These are phyloP conservation scores for Misgurnus mizolepis DNA, from an alignment of 2,113 vertebrate species.

Conservation along the genomic window DNA sequence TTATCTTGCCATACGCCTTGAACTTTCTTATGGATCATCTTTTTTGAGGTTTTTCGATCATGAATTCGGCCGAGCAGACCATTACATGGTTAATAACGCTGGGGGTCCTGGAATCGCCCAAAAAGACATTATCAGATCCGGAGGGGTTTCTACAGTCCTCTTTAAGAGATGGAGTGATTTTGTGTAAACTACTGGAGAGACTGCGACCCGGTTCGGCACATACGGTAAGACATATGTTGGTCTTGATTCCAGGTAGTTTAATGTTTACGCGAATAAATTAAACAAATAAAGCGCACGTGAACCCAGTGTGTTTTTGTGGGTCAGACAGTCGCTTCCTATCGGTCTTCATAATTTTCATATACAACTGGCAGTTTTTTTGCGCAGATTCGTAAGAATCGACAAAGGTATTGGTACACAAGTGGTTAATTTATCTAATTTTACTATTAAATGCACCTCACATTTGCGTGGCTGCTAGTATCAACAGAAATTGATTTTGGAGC, in stretches of 20 bases:
- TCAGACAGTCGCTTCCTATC: background rate
- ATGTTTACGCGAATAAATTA: background rate
- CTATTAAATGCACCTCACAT: too few species aligned
- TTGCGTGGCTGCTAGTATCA: background rate
- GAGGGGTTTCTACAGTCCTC: conserved; percentile 87
- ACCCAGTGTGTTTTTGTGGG: conserved; percentile 1
- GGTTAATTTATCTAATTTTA: too few species aligned
- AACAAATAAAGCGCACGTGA: background rate
- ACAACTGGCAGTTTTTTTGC: too few species aligned
- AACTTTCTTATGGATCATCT: conserved; percentile 15
- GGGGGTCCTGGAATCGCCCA: conserved; percentile 92
- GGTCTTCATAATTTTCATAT: too few species aligned
- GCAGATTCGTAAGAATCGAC: too few species aligned
- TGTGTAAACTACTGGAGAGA: conserved; percentile 88
- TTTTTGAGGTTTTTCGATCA: conserved; percentile 55
- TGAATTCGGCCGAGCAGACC: conserved; percentile 92
- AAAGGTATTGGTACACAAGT: too few species aligned
- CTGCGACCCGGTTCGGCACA: conserved; percentile 85
- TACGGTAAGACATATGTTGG: conserved; percentile 74
- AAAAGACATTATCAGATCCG: conserved; percentile 90
- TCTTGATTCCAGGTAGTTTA: background rate
- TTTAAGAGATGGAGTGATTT: conserved; percentile 87
- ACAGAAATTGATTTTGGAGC: conserved; percentile 5
- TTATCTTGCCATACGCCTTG: background rate
- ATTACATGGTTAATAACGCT: conserved; percentile 95